A percentile compares a stretch with the other conserved stretches of the same genome.
These are phyloP conservation scores for Stenchaetothrips biformis DNA, from an alignment of 2,888 invertebrate genomes.

Conservation along the genomic window DNA sequence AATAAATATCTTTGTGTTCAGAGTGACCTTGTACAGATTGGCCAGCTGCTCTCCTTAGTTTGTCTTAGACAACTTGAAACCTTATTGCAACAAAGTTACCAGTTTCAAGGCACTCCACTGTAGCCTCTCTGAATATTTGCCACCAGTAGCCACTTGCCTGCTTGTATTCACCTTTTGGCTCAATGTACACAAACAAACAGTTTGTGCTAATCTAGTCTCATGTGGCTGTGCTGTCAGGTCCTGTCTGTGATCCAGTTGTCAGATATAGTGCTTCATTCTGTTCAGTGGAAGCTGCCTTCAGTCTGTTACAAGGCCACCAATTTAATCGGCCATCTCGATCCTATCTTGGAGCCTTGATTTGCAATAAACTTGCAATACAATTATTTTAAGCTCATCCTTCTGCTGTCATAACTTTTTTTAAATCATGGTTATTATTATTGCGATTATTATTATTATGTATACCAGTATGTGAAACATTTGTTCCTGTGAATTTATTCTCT, in stretches of 20 bases:
- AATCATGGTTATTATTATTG: neutral
- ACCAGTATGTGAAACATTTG: neutral
- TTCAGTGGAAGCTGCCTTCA: too few relatives aligned
- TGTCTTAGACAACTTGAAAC: too few relatives aligned
- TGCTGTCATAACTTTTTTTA: neutral
- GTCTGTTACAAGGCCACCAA: too few relatives aligned
- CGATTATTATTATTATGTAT: neutral
- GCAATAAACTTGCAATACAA: neutral
- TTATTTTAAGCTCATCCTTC: neutral
- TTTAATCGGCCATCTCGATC: too few relatives aligned
- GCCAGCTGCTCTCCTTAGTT: too few relatives aligned
- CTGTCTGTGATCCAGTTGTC: constrained; percentile 11
- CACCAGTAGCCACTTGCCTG: neutral
- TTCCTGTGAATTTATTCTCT: neutral
- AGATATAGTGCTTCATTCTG: too few relatives aligned
- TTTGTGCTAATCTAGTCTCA: constrained; percentile 8
- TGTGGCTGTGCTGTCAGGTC: constrained; percentile 14
- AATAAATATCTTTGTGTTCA: too few relatives aligned
- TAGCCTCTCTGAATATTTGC: neutral
- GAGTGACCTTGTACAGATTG: too few relatives aligned
- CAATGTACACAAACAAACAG: neutral
- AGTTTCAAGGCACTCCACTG: neutral
- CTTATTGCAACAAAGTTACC: neutral
- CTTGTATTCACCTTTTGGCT: neutral
- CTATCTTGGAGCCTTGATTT: too few relatives aligned